Evolutionary conservation across 2,113 vertebrate species (phyloP).

Genomic region (Syrrhaptes paradoxus): DNA sequence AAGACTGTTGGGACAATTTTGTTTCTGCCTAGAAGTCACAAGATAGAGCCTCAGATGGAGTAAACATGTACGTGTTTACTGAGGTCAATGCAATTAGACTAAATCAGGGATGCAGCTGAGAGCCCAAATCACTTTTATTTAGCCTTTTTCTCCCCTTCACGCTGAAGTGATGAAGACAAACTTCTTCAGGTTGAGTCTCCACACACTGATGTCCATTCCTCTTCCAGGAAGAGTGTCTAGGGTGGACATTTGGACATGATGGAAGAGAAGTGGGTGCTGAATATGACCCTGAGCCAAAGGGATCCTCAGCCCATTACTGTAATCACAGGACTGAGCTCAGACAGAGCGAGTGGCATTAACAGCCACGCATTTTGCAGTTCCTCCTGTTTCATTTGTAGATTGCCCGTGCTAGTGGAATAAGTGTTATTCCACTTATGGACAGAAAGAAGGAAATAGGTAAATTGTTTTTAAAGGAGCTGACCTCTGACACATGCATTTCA

Average conservation of each 20-base stretch:
- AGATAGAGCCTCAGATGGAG: not conserved
- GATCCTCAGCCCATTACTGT: not conserved
- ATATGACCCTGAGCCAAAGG: not conserved
- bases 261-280: not conserved
- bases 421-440: not conserved
- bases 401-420: not conserved
- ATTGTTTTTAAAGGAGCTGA: conserved; percentile 2
- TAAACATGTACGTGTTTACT: not conserved
- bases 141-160: not conserved
- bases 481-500: not conserved
- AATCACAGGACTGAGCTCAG: not conserved
- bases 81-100: not conserved
- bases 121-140: not conserved
- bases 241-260: rapidly evolving
- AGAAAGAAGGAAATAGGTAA: conserved; percentile 28
- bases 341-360: not conserved
- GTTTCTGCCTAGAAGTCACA: not conserved
- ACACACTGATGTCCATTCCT: not conserved
- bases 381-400: not conserved
- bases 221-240: not conserved
- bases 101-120: not conserved
- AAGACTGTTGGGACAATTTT: not conserved
- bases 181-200: not conserved
- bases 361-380: not conserved
- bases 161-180: not conserved